These are phyloP conservation scores for Bombus huntii DNA, from an alignment of 1,140 invertebrate genomes.

Conservation along the genomic window DNA sequence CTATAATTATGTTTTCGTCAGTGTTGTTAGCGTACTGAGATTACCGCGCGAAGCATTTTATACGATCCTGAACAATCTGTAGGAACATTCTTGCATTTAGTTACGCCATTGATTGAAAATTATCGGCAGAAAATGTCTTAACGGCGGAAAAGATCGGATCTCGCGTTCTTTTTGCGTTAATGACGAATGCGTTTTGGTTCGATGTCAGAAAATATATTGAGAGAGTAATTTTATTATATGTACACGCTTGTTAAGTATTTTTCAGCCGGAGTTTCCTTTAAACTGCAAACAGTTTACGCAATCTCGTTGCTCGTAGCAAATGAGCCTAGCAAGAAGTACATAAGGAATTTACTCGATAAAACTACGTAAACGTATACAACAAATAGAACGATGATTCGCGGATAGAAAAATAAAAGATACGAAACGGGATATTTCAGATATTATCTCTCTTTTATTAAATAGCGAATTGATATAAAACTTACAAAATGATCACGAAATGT, in stretches of 20 bases:
- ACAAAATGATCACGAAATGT: background rate
- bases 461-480: background rate
- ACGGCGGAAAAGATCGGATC: background rate
- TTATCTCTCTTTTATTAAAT: no score
- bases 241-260: background rate
- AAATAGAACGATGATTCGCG: background rate
- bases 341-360: background rate
- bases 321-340: background rate
- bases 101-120: conserved; percentile 25
- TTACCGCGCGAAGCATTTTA: background rate
- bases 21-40: background rate
- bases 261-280: background rate
- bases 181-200: background rate
- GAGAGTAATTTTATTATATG: background rate
- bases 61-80: background rate
- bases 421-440: no score
- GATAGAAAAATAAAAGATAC: background rate
- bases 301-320: background rate
- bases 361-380: background rate
- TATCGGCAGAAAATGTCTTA: background rate
- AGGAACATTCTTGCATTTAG: background rate
- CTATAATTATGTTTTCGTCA: background rate
- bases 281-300: background rate
- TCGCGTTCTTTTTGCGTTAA: background rate
- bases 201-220: background rate